phyloP scores from a whole-genome alignment of 2,888 invertebrate species.

The Leptarthrus brevirostris region DNA sequence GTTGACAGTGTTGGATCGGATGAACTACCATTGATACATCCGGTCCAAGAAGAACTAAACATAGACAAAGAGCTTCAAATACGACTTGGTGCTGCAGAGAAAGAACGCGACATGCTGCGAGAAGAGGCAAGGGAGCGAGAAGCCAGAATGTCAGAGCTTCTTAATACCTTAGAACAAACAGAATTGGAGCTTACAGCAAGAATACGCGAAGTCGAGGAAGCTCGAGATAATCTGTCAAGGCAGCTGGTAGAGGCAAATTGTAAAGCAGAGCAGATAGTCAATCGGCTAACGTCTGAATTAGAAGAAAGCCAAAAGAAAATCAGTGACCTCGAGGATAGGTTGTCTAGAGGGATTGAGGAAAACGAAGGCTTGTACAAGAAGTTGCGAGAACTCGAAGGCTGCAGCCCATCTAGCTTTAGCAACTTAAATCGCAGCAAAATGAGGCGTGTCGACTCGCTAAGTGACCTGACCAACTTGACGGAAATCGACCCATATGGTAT shows the following conservation, averaged over 20 bases:
- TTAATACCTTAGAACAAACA: conserved; percentile 79
- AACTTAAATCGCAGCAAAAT: conserved; percentile 65
- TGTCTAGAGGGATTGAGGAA: conserved; percentile 79
- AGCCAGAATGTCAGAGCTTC: conserved; percentile 81
- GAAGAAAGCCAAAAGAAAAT: conserved; percentile 73
- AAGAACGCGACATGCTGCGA: conserved; percentile 78
- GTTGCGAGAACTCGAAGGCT: conserved; percentile 78
- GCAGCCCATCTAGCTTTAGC: conserved; percentile 62
- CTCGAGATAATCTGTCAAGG: conserved; percentile 73
- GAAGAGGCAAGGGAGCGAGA: conserved; percentile 80
- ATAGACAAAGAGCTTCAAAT: conserved; percentile 74
- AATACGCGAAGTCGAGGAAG: conserved; percentile 77
- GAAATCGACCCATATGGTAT: conserved; percentile 79
- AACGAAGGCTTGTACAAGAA: conserved; percentile 79
- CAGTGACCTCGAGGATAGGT: conserved; percentile 66
- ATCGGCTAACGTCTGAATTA: conserved; percentile 76
- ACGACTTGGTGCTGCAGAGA: conserved; percentile 77
- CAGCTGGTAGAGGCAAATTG: conserved; percentile 77
- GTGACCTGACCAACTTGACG: conserved; percentile 84
- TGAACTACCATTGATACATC: conserved; percentile 66
- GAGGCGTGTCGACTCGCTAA: conserved; percentile 79
- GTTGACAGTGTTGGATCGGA: conserved; percentile 75
- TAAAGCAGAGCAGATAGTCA: conserved; percentile 77
- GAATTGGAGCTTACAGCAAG: conserved; percentile 80
- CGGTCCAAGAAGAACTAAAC: conserved; percentile 63